A percentile compares a stretch with the other conserved stretches of the same genome.
These are phyloP conservation scores for Scomber scombrus DNA, from an alignment of 2,113 vertebrate genomes.

Conservation along the genomic window DNA sequence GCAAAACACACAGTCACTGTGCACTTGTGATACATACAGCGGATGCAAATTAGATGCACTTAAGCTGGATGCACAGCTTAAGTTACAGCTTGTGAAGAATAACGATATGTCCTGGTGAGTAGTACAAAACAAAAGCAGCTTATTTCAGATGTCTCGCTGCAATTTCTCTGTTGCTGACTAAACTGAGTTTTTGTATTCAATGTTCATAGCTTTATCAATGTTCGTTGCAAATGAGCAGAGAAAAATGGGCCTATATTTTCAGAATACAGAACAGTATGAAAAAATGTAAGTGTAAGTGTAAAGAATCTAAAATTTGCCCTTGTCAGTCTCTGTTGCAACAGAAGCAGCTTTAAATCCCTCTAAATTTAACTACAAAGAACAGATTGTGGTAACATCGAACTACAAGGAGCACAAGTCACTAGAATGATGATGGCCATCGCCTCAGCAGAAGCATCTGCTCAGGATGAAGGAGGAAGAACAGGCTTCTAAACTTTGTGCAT, in stretches of 20 bases:
- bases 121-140: conserved; percentile 63
- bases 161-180: conserved; percentile 39
- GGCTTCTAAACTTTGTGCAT: conserved; percentile 2
- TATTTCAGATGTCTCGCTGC: conserved; percentile 58
- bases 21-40: conserved; percentile 12
- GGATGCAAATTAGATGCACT: conserved; percentile 26
- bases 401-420: conserved; percentile 6
- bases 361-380: conserved; percentile 37
- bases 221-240: conserved; percentile 37
- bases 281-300: conserved; percentile 10
- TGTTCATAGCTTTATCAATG: conserved; percentile 18
- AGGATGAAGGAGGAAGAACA: neutral
- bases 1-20: conserved; percentile 16
- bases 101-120: conserved; percentile 45
- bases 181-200: conserved; percentile 43
- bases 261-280: neutral
- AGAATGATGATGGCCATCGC: neutral
- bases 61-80: conserved; percentile 36
- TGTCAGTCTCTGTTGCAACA: neutral
- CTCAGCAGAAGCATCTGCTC: conserved; percentile 5
- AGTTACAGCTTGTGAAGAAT: conserved; percentile 50
- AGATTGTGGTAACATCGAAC: conserved; percentile 3
- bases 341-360: conserved; percentile 26
- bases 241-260: neutral
- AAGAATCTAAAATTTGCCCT: conserved; percentile 28